Base-by-base conservation (phyloP, 53 echinoderm and acorn worm species). In the Temnopleurus reevesii region DNA sequence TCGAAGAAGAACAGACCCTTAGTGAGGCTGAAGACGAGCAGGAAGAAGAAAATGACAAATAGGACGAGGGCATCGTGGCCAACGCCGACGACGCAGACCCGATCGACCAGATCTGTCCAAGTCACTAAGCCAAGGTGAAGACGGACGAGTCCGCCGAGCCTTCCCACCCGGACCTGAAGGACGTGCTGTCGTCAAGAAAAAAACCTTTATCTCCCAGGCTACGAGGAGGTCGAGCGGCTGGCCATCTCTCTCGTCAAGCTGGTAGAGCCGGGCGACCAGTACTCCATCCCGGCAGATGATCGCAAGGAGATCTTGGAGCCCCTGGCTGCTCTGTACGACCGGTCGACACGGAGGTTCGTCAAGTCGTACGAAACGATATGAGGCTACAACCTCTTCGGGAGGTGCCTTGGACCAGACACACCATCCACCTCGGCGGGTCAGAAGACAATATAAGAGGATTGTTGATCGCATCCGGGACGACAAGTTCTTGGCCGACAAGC, bases 181-280 rank as follows among this genome's bases (percentile, higher is more conserved):
- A 93, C 47, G 93, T 90, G 0, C 46, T 93, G 21, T 59, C 59
- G 90, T 13, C 45, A 8, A 38, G 57, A 31, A 44, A 46, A 86
- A 60, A 91, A 93, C 60, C 93, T 93, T 5, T 91, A 93, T 51
- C 93, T 93, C 55, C 88, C 93, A 3, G 93, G 93, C 1, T 91
- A 80, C 81, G 93, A 93, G 34, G 91, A 93, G 26, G 93, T 93
- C 0, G 93, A 93, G 56, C 53, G 30, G 27, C 90, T 93, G 15
- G 90, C 91, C 25, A 55, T 91, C 0, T 47, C 91, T 4, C 88
- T 91, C 6, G 46, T 93, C 18, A 27, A 91, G 43, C 87, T 93
- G 3, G 91, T 91, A 38, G 93, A 93, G 17, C 65, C 91, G 2
- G 24, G 57, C 34, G 63, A 91, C 56, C 30, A 25, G 25, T 89